Percentiles rank a stretch among this genome's conserved stretches.
Conservation (phyloP, 2,797 vertebrate species). For the Sebastolobus alascanus region DNA sequence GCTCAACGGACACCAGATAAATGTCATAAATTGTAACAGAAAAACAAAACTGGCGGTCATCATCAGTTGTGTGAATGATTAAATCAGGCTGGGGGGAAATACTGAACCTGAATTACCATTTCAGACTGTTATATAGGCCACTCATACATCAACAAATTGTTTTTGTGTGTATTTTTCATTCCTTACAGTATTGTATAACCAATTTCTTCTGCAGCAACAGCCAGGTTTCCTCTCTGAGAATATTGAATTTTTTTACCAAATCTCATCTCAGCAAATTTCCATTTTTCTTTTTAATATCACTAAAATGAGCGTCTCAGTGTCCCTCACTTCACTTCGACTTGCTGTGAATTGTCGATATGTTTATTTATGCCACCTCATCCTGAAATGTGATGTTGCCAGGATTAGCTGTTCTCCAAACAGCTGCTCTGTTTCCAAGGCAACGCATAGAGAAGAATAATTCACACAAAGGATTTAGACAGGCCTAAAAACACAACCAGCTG, state of each 20-base stretch:
- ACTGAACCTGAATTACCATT: neutral
- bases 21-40: neutral
- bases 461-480: slow-evolving; percentile 5
- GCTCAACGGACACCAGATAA: neutral
- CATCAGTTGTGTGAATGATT: neutral
- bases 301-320: neutral
- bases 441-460: slow-evolving; percentile 31
- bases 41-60: neutral
- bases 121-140: neutral
- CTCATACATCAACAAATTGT: neutral
- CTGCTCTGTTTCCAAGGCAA: slow-evolving; percentile 65
- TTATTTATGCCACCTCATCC: slow-evolving; percentile 47
- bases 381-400: slow-evolving; percentile 43
- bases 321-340: neutral
- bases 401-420: slow-evolving; percentile 70
- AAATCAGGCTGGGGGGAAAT: too few species aligned
- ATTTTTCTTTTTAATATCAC: neutral
- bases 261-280: neutral
- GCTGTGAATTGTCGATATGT: slow-evolving; percentile 24
- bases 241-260: neutral
- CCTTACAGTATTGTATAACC: neutral
- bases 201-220: neutral
- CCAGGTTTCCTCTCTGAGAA: neutral
- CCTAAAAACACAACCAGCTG: slow-evolving; percentile 14
- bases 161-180: neutral